phyloP scores from a whole-genome alignment of 2,888 invertebrate species.

The Belgica antarctica region DNA sequence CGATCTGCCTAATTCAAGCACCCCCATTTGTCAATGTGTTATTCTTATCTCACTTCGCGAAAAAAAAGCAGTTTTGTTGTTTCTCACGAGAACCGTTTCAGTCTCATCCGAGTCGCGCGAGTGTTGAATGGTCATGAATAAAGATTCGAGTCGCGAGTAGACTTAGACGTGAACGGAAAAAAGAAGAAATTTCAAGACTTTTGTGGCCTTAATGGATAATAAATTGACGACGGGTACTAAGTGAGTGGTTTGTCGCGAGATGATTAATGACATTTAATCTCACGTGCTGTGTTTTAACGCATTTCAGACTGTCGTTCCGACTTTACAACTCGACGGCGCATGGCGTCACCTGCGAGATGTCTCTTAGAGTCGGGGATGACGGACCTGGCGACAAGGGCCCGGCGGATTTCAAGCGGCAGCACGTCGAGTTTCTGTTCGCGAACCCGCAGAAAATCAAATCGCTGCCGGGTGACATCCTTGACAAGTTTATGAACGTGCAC shows the following conservation, averaged over 20 bases:
- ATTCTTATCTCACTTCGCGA: slow-evolving; percentile 26
- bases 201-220: slow-evolving; percentile 7
- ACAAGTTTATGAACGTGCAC: slow-evolving; percentile 33
- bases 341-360: slow-evolving; percentile 31
- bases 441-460: slow-evolving; percentile 6
- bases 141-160: background rate
- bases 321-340: slow-evolving; percentile 29
- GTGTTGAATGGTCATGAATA: slow-evolving; percentile 29
- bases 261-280: background rate
- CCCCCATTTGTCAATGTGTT: slow-evolving; percentile 25
- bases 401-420: slow-evolving; percentile 19
- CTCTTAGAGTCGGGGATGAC: background rate
- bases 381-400: background rate
- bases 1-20: background rate
- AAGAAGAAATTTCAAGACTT: slow-evolving; percentile 10
- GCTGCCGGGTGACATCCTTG: slow-evolving; percentile 12
- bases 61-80: too few relatives aligned
- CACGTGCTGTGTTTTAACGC: background rate
- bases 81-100: slow-evolving; percentile 10
- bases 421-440: slow-evolving; percentile 32
- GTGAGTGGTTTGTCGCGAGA: slow-evolving; percentile 11
- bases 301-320: slow-evolving; percentile 20
- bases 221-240: background rate
- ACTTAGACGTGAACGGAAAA: background rate
- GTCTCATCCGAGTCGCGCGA: slow-evolving; percentile 6